Evolutionary conservation across 2,888 invertebrate species (phyloP), one percentile per base, ranked within the genome.

Genomic region (Drosophila tanythrix): DNA sequence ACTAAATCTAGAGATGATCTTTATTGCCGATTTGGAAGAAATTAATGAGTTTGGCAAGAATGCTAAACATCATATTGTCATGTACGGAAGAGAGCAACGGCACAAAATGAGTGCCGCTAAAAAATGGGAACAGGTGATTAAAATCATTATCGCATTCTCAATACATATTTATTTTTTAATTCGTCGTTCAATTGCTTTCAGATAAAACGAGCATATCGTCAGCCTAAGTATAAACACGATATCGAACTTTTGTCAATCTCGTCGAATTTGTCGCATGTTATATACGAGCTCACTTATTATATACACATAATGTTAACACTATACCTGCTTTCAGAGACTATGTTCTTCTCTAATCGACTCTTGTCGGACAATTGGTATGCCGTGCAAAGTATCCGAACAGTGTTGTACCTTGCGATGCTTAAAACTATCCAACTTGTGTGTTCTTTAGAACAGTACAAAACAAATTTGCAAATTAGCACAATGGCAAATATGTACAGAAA

Each of bases 321-420:
- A 2, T 2, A 8, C 8, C 31, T 35, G 7, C 13, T 59, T 68
- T 33, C 21, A 67, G 67, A 15, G 6, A 18, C 11, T 2, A 6
- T 13, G 21, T 8, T 2, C 27, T 3, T 2, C 25, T 7, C 2
- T 35, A 5, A 2, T 25, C 18, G 58, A 70, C 7, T 4, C 35
- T 18, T 59, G 68, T 21, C 21, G n/a, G 1, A 33, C 27, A 6
- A 15, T 70, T 53, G 53, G 40, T 1, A 40, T 29, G 21, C 25
- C 21, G 0, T 70, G 55, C 15, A 33, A 10, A 33, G 1, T 67
- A 2, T 25, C 55, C 35, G 55, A 70, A 18, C 13, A 67, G 6
- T 59, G 69, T 66, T 69, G 69, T 29, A 48, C 48, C 2, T 25
- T 59, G 10, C 29, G 38, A 33, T 69, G 67, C 21, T 48, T 58